These are phyloP conservation scores for Cryptosula pallasiana DNA, from an alignment of 2,888 invertebrate species.

Conservation along the genomic window DNA sequence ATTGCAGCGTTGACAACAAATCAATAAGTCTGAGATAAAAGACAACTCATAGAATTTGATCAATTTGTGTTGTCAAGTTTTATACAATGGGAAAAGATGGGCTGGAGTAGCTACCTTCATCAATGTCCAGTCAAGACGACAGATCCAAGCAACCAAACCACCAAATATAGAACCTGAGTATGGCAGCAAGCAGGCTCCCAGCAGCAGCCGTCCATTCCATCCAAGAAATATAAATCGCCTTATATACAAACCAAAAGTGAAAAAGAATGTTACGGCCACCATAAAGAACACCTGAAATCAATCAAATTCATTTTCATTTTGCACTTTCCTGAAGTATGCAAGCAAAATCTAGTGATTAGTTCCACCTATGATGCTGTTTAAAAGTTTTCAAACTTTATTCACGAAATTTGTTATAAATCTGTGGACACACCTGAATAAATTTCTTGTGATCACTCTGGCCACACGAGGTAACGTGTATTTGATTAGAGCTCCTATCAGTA, in stretches of 20 bases:
- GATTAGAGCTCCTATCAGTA: constrained; percentile 54
- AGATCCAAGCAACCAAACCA: background rate
- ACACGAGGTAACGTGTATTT: constrained; percentile 55
- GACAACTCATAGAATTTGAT: no score
- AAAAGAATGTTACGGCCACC: background rate
- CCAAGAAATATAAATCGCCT: background rate
- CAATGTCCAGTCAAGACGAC: background rate
- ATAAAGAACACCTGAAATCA: background rate
- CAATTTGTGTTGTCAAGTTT: no score
- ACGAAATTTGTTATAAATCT: no score
- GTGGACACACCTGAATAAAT: no score
- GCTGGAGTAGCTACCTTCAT: background rate
- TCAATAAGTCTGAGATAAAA: no score
- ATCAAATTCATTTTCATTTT: no score
- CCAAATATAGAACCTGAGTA: background rate
- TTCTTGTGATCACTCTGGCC: background rate
- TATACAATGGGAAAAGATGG: no score
- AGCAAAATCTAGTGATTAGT: no score
- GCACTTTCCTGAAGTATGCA: no score
- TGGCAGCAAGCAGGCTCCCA: background rate
- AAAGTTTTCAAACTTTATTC: no score
- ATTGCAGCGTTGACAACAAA: no score
- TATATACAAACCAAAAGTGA: background rate
- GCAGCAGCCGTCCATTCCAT: background rate
- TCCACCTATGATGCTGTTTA: no score